These are phyloP conservation scores for Montipora efflorescens DNA, from an alignment of 64 coral and sea anemone genomes.

Conservation along the genomic window DNA sequence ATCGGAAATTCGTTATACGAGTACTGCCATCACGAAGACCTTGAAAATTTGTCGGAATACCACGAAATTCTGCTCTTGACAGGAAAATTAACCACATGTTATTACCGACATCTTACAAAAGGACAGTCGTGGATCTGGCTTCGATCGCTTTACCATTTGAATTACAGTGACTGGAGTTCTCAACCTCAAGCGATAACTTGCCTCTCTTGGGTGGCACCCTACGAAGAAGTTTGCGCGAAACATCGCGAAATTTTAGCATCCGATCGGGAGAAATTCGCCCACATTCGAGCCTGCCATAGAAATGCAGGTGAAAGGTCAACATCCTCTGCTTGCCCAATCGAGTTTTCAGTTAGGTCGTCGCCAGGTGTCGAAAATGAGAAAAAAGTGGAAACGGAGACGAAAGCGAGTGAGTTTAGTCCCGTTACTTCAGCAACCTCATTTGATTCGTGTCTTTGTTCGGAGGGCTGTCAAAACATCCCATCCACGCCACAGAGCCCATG, in stretches of 20 bases:
- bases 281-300: background rate
- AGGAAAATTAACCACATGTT: constrained; percentile 24
- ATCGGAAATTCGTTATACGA: constrained; percentile 11
- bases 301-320: background rate
- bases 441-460: background rate
- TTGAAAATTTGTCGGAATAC: constrained; percentile 17
- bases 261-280: background rate
- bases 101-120: constrained; percentile 24
- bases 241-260: background rate
- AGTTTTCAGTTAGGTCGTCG: background rate
- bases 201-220: background rate
- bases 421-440: too few relatives aligned
- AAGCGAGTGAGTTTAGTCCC: background rate
- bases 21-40: constrained; percentile 21
- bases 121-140: constrained; percentile 42
- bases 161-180: constrained; percentile 28
- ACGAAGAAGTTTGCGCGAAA: constrained; percentile 12
- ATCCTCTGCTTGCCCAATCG: background rate
- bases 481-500: background rate
- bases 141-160: constrained; percentile 3
- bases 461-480: background rate
- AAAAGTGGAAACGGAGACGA: background rate
- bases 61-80: background rate
- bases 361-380: background rate
- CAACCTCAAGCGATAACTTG: constrained; percentile 13